phyloP scores from a whole-genome alignment of 2,797 vertebrate genomes.

The Mionectes olivaceus region DNA sequence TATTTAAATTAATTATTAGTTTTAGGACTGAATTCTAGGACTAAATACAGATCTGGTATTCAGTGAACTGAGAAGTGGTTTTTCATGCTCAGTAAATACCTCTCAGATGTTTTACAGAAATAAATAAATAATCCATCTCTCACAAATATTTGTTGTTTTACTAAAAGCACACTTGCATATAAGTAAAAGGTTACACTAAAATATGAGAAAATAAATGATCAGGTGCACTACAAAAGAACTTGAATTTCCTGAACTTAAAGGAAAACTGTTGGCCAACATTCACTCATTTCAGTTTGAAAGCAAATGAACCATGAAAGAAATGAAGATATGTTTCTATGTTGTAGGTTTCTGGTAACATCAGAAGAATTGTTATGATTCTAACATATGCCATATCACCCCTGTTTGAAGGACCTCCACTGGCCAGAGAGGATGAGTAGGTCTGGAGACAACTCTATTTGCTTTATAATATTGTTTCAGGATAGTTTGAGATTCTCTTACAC shows the following conservation, averaged over 20 bases:
- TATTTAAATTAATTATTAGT: not conserved
- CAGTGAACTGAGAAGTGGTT: not conserved
- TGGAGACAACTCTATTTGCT: not conserved
- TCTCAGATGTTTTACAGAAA: not conserved
- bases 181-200: not conserved
- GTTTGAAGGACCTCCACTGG: not conserved
- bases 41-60: not conserved
- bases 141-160: not conserved
- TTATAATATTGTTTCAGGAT: not conserved
- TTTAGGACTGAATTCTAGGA: not conserved
- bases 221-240: not conserved
- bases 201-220: not conserved
- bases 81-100: not conserved
- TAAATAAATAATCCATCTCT: not conserved
- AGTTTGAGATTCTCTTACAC: not conserved
- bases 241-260: not conserved
- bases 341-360: not conserved
- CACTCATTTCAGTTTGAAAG: not conserved
- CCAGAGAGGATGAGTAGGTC: not conserved
- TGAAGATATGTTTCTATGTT: not conserved
- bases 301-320: not conserved
- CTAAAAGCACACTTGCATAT: not conserved
- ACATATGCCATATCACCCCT: not conserved
- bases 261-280: not conserved
- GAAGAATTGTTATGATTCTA: not conserved